Evolutionary conservation across 2,113 vertebrate genomes (phyloP), one percentile per base, ranked within the genome.

Genomic region (Chionodraco myersi): DNA sequence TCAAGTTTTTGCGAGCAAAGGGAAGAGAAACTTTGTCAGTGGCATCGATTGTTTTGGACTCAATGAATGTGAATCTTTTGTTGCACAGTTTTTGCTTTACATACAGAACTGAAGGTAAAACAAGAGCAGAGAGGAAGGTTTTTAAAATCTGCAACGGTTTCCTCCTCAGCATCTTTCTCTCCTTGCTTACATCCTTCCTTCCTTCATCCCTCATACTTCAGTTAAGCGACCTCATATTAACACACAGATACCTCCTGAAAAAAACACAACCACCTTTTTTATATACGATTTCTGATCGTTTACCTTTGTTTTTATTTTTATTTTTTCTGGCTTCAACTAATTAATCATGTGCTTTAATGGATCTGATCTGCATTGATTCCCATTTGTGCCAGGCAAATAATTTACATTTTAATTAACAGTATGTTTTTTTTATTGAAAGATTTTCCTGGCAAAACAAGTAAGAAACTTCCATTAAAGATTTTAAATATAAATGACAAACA

Each of bases 11-110:
- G 7, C 36, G 7, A 41, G 36, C 36, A 56, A 16, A 1, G 44
- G 34, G 51, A 63, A 56, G 47, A 54, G 0, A 4, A 11, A 11
- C 34, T 44, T 47, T 9, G 2, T 70, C 44, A 2, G 77, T 53
- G 53, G 70, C 51, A 7, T 57, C 34, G 14, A 44, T 34, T 18
- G 59, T 41, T 77, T 44, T 51, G 62, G 70, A 84, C 65, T 86
- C 4, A 16, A 44, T 60, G 86, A 83, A 85, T 90, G 84, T 86
- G 81, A 90, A 86, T 60, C 59, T 58, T 44, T 49, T 71, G 11
- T 51, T 82, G 69, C 80, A 80, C 69, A 75, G 71, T 66, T 78
- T 81, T 58, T 53, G 69, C 26, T 54, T 80, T 68, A 58, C 21
- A 56, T 5, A 64, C 21, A 3, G 52, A 82, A 78, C 60, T 63